Conservation (phyloP, 2,888 invertebrate genomes). For the Chymomyza caudatula region DNA sequence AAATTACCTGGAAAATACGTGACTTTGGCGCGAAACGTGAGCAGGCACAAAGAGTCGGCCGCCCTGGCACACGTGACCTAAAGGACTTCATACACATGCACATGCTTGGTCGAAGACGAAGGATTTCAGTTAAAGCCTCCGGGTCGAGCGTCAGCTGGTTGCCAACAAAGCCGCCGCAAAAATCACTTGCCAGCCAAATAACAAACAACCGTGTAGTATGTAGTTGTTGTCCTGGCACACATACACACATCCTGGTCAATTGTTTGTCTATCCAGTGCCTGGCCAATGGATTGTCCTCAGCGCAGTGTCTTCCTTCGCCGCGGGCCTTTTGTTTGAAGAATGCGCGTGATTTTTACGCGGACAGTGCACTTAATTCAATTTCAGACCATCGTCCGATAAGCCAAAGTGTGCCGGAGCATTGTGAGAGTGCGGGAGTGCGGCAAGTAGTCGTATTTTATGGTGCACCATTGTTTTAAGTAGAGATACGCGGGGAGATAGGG, state of each 20-base stretch:
- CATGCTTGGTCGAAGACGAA: not conserved
- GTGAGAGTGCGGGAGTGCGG: not conserved
- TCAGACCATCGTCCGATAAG: conserved; percentile 13
- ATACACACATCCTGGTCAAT: not conserved
- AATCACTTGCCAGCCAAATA: not conserved
- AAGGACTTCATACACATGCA: conserved; percentile 3
- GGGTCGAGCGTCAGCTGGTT: not conserved
- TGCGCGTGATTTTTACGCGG: conserved; percentile 60
- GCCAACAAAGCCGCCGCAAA: not conserved
- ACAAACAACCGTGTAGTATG: not conserved
- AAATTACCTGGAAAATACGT: conserved; percentile 78
- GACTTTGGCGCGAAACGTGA: conserved; percentile 67
- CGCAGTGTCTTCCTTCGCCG: not conserved
- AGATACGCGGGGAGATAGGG: not conserved
- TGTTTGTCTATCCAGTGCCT: not conserved
- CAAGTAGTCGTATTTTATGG: not conserved
- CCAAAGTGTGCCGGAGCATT: not conserved
- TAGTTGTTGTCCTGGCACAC: not conserved
- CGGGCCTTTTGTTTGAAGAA: not conserved
- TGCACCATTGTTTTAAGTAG: conserved; percentile 2
- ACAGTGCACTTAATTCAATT: conserved; percentile 56
- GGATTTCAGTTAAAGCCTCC: not conserved
- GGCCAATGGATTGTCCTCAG: not conserved
- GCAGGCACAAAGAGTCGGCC: conserved; percentile 30
- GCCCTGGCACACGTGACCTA: conserved; percentile 19